These are phyloP conservation scores for Asarcornis scutulata DNA, from an alignment of 2,113 vertebrate species.

Conservation along the genomic window DNA sequence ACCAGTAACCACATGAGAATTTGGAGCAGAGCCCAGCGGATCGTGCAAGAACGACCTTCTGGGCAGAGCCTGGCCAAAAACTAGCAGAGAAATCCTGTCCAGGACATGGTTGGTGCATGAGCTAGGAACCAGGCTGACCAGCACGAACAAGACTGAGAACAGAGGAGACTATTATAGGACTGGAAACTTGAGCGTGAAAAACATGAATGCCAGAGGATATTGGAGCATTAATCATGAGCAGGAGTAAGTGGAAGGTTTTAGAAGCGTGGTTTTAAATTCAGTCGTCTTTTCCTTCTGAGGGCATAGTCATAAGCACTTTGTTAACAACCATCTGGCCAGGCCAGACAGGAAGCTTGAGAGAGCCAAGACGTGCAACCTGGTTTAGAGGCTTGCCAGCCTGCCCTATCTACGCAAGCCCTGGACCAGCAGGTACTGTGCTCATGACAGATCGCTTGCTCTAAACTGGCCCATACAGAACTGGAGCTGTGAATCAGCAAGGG, in stretches of 20 bases:
- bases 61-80: neutral
- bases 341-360: neutral
- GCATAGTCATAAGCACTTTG: neutral
- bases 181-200: neutral
- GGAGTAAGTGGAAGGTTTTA: neutral
- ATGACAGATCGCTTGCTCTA: neutral
- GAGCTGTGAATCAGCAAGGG: neutral
- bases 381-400: neutral
- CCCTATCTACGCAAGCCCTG: neutral
- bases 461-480: neutral
- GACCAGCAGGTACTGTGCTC: neutral
- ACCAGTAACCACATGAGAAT: neutral
- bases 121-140: neutral
- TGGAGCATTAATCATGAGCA: neutral
- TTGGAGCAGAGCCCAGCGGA: neutral
- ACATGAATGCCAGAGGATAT: neutral
- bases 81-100: neutral
- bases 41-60: neutral
- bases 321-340: constrained; percentile 4
- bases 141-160: neutral
- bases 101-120: neutral
- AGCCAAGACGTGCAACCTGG: neutral
- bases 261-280: neutral
- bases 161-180: neutral
- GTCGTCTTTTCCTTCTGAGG: neutral